phyloP scores from a whole-genome alignment of 2,113 vertebrate species.

The Microcebus murinus region DNA sequence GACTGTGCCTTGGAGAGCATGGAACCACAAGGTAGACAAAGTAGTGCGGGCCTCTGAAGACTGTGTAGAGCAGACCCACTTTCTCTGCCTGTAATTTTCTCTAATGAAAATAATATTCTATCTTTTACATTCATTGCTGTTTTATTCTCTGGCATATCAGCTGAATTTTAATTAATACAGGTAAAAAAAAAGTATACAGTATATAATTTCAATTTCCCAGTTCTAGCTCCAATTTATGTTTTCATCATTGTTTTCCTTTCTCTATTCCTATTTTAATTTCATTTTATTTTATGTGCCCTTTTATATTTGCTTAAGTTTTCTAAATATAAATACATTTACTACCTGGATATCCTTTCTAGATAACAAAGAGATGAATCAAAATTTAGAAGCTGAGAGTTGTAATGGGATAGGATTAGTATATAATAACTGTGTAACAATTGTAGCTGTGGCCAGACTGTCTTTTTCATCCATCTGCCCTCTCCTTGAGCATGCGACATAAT shows the following conservation, averaged over 20 bases:
- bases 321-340: background rate
- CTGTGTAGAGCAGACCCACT: background rate
- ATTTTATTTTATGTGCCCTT: background rate
- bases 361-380: background rate
- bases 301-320: conserved; percentile 4
- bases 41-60: background rate
- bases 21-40: background rate
- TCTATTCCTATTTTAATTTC: background rate
- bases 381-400: background rate
- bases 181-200: background rate
- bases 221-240: background rate
- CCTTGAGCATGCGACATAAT: background rate
- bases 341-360: background rate
- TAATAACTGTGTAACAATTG: background rate
- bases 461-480: background rate
- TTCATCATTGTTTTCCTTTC: background rate
- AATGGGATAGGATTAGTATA: background rate
- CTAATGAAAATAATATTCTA: background rate
- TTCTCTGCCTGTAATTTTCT: background rate
- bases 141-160: background rate
- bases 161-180: background rate
- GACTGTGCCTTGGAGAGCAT: background rate
- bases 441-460: background rate
- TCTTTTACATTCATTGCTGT: background rate
- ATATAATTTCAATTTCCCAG: background rate